Evolutionary conservation across 2,888 invertebrate genomes (phyloP), one percentile per base, ranked within the genome.

Genomic region (Anaspis maculata): DNA sequence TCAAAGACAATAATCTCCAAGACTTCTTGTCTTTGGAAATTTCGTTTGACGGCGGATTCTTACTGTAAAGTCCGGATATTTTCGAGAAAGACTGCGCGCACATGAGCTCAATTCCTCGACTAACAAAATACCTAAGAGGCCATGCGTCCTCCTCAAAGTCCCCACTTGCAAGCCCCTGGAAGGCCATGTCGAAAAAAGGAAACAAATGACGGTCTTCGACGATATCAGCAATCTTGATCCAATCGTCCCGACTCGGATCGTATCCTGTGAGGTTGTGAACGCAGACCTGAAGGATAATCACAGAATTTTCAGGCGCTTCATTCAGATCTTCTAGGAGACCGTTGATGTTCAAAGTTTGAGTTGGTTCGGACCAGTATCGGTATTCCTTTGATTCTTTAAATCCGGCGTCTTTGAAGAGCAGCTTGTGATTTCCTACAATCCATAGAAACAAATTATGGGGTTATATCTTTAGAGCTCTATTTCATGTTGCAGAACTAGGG

Each of bases 251-350:
- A 0, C 89, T 87, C 26, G 95, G 95, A 66, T 98, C 97, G 50
- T 88, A 84, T 27, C 98, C 98, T 5, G 98, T 98, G 4, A 98
- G 98, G 70, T 98, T 98, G 66, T 98, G 98, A 2, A 97, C 97
- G 66, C 95, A 94, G 1, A 90, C 85, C 64, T 99, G 97, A 23
- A 99, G 72, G 45, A 98, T 76, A 27, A 99, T 76, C 0, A 92
- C 90, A 0, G 92, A 72, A 54, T 84, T 80, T 57, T 81, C 78
- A 0, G 90, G 88, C 5, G 92, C 92, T 35, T 69, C 69, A 41
- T 69, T 67, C 36, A 95, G 68, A 67, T 94, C 94, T 46, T 82
- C 82, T 9, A 89, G 51, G 50, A 85, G 63, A 2, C 80, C 90
- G 21, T 80, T 77, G 51, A 91, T 71, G 66, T 94, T 82, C 14